A percentile compares a stretch with the other conserved stretches of the same genome.
These are phyloP conservation scores for Carassius auratus DNA, from an alignment of 2,113 vertebrate genomes.

Conservation along the genomic window DNA sequence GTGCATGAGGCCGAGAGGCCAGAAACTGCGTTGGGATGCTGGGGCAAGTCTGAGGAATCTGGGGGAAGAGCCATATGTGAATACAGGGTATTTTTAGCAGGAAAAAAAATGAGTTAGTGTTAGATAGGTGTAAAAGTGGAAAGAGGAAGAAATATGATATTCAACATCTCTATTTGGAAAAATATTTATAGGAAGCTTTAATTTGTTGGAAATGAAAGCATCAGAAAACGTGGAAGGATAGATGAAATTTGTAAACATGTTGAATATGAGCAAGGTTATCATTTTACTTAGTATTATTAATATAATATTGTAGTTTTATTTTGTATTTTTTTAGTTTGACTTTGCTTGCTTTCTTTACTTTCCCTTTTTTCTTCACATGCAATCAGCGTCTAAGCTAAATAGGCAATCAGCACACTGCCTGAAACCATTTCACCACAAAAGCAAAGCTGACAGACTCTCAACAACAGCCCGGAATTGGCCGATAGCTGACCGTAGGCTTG, in stretches of 20 bases:
- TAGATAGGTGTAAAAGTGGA: conserved; percentile 12
- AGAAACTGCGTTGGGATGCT: conserved; percentile 31
- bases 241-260: background rate
- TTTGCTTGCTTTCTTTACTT: too few relatives aligned
- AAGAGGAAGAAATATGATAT: background rate
- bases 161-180: background rate
- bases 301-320: too few relatives aligned
- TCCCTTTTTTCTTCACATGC: too few relatives aligned
- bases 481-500: too few relatives aligned
- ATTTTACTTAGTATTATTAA: too few relatives aligned
- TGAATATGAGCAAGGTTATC: background rate
- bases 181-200: background rate
- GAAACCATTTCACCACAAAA: too few relatives aligned
- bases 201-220: background rate
- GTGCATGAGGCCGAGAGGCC: conserved; percentile 35
- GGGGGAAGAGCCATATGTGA: conserved; percentile 24
- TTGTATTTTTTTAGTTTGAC: too few relatives aligned
- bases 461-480: too few relatives aligned
- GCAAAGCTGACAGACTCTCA: too few relatives aligned
- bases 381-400: too few relatives aligned
- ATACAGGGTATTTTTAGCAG: conserved; percentile 17
- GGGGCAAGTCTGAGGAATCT: conserved; percentile 29
- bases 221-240: background rate
- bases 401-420: too few relatives aligned
- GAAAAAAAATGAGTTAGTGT: background rate